A percentile compares a stretch with the other conserved stretches of the same genome.
These are phyloP conservation scores for Acholoe squamosa DNA, from an alignment of 2,888 invertebrate genomes.

Conservation along the genomic window DNA sequence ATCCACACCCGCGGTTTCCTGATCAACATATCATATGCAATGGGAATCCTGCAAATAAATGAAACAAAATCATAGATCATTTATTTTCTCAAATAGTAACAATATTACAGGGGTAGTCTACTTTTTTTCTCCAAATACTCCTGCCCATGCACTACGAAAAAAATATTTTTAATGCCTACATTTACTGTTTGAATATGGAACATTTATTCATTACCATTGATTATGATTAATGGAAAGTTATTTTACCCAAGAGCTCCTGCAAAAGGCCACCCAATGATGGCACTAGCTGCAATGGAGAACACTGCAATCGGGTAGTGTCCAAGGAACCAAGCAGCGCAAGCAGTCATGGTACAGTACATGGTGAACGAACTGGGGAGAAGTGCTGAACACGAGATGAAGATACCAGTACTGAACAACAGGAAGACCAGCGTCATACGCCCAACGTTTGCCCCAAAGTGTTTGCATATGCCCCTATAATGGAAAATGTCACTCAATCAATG, in stretches of 20 bases:
- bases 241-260: conserved; percentile 92
- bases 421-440: conserved; percentile 89
- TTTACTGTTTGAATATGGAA: no score
- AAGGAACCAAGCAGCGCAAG: conserved; percentile 95
- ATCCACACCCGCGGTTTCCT: conserved; percentile 87
- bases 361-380: conserved; percentile 98
- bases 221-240: no score
- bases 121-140: no score
- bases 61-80: not conserved
- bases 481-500: not conserved
- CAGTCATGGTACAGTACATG: conserved; percentile 92
- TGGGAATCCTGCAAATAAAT: conserved; percentile 87
- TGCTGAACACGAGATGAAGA: conserved; percentile 94
- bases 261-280: conserved; percentile 97
- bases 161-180: no score
- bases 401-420: conserved; percentile 91
- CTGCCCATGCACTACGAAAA: no score
- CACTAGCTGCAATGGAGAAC: conserved; percentile 91
- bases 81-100: no score
- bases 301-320: conserved; percentile 91
- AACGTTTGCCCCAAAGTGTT: conserved; percentile 87
- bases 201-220: no score
- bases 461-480: conserved; percentile 88
- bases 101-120: no score
- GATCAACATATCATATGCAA: conserved; percentile 92